phyloP scores from a whole-genome alignment of 2,888 invertebrate genomes.

The Dryomyza anilis region DNA sequence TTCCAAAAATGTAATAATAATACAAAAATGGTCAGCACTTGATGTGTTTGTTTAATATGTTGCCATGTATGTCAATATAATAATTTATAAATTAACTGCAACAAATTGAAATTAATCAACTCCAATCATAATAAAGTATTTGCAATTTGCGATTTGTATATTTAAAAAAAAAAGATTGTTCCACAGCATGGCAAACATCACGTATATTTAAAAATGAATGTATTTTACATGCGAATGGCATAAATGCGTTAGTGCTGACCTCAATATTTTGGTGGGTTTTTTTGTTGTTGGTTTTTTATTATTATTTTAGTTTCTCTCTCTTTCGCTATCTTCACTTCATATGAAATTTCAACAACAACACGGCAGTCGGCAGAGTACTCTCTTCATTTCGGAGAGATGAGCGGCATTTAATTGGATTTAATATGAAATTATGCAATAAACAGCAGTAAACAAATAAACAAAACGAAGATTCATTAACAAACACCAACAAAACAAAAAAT shows the following conservation, averaged over 20 bases:
- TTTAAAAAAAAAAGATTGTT: no score
- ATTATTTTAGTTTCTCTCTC: slow-evolving; percentile 17
- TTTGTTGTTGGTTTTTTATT: slow-evolving; percentile 25
- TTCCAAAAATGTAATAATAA: no score
- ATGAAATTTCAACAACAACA: slow-evolving; percentile 3
- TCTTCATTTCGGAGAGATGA: slow-evolving; percentile 17
- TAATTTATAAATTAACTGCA: no score
- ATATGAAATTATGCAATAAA: slow-evolving; percentile 34
- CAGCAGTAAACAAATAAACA: no score
- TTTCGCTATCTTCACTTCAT: no score
- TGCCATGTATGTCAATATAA: no score
- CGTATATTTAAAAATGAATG: slow-evolving; percentile 3
- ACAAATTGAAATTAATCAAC: no score
- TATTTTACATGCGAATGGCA: slow-evolving; percentile 6
- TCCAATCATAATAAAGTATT: no score
- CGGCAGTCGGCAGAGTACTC: slow-evolving; percentile 20
- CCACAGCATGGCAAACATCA: not conserved
- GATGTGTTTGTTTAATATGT: no score
- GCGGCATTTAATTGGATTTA: slow-evolving; percentile 11
- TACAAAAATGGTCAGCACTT: no score
- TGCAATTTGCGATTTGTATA: no score
- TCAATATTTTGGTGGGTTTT: slow-evolving; percentile 27
- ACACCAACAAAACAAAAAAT: slow-evolving; percentile 27
- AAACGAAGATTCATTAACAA: no score
- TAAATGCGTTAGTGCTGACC: slow-evolving; percentile 36